phyloP scores from a whole-genome alignment of 2,888 invertebrate species.

The Ormyrus rosae region DNA sequence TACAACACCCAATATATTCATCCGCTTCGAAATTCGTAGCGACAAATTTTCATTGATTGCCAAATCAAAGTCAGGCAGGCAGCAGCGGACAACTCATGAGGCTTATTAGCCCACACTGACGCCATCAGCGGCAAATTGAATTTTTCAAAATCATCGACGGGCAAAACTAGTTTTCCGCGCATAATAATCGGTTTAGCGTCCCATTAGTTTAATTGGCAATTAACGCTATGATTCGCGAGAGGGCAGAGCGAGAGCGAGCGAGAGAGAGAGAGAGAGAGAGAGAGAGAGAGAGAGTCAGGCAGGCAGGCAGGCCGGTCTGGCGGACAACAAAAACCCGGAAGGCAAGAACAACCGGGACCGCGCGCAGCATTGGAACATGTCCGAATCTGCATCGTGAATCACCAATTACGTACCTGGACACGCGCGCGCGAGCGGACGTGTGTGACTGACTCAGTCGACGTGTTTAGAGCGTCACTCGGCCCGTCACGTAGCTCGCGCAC shows the following conservation, averaged over 20 bases:
- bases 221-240: conserved; percentile 41
- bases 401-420: conserved; percentile 38
- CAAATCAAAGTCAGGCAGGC: no score
- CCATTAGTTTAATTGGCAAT: conserved; percentile 51
- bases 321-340: conserved; percentile 53
- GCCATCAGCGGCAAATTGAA: neutral
- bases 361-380: conserved; percentile 31
- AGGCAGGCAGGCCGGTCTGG: neutral
- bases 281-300: no score
- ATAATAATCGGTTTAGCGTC: conserved; percentile 33
- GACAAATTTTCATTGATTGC: no score
- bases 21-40: no score
- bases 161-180: conserved; percentile 32
- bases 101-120: neutral
- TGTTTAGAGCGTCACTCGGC: conserved; percentile 19
- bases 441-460: conserved; percentile 36
- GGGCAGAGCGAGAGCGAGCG: no score
- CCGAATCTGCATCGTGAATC: conserved; percentile 55
- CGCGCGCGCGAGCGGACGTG: conserved; percentile 28
- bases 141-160: conserved; percentile 8
- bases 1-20: no score
- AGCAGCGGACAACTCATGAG: no score
- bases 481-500: neutral
- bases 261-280: no score
- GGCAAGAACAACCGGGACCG: conserved; percentile 2